Conservation (phyloP, 2,888 invertebrate species). For the Drosophila lacicola region DNA sequence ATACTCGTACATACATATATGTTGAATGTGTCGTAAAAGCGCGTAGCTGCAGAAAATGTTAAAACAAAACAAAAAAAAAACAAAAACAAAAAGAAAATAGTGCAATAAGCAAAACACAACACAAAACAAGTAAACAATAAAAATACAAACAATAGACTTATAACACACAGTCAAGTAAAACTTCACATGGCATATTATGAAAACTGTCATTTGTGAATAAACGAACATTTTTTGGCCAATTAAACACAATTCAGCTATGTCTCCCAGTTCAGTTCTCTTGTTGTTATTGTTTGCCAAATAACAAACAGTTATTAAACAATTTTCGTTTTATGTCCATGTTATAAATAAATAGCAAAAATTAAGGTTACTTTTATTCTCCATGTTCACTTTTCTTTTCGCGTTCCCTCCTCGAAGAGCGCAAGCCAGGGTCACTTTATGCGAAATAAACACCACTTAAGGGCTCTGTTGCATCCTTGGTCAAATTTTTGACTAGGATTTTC, state of each 20-base stretch:
- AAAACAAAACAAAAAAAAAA: background rate
- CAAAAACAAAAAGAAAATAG: conserved; percentile 7
- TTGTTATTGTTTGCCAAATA: too few relatives aligned
- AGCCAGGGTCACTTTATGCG: background rate
- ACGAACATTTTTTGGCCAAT: too few relatives aligned
- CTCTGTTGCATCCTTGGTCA: background rate
- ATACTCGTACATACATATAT: conserved; percentile 14
- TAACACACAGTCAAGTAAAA: background rate
- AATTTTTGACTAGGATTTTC: background rate
- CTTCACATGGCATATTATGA: background rate
- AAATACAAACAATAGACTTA: conserved; percentile 1
- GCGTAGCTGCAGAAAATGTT: conserved; percentile 7
- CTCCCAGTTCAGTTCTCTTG: too few relatives aligned
- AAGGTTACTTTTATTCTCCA: too few relatives aligned
- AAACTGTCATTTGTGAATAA: too few relatives aligned
- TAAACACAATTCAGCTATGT: too few relatives aligned
- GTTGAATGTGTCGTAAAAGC: conserved; percentile 12
- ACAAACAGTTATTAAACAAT: too few relatives aligned
- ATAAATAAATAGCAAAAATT: too few relatives aligned
- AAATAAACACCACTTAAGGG: too few relatives aligned
- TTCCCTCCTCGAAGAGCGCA: too few relatives aligned
- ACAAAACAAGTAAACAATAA: background rate
- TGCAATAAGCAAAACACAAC: conserved; percentile 15
- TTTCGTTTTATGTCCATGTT: background rate
- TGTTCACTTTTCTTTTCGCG: too few relatives aligned